These are phyloP conservation scores for Emesis furor DNA, from an alignment of 2,888 invertebrate genomes.

Conservation along the genomic window DNA sequence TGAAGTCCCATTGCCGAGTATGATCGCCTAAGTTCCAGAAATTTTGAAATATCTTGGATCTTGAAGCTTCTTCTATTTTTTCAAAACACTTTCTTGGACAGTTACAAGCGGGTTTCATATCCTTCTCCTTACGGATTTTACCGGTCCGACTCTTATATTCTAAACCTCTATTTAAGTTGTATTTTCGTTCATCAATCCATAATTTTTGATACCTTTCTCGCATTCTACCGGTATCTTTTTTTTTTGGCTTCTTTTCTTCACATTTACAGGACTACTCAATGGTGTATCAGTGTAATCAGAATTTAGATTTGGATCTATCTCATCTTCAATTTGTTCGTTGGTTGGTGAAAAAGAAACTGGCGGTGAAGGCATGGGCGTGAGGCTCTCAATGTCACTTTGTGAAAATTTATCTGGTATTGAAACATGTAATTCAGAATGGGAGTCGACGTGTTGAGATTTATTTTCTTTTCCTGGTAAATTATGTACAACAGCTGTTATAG, in stretches of 20 bases:
- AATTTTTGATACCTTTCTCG: background rate
- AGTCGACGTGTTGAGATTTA: background rate
- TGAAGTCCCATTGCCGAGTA: background rate
- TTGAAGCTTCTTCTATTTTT: constrained; percentile 2
- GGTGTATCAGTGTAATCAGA: background rate
- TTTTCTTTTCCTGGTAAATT: background rate
- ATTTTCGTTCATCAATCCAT: constrained; percentile 3
- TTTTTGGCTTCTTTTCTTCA: background rate
- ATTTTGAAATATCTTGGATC: constrained; percentile 15
- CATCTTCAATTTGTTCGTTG: background rate
- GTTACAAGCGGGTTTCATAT: constrained; percentile 15
- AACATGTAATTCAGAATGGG: background rate
- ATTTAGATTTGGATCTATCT: background rate
- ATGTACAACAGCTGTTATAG: background rate
- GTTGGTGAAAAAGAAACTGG: background rate
- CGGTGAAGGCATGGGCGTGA: background rate
- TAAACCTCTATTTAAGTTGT: constrained; percentile 29
- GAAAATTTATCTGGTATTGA: background rate
- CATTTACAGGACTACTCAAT: background rate
- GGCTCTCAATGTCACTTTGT: background rate
- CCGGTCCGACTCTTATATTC: constrained; percentile 27
- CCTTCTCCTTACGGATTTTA: constrained; percentile 9
- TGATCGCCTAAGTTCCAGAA: constrained; percentile 29
- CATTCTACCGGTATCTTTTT: background rate
- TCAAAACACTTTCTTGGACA: constrained; percentile 28